These are phyloP conservation scores for Leuciscus waleckii DNA, from an alignment of 2,797 vertebrate species.

Conservation along the genomic window DNA sequence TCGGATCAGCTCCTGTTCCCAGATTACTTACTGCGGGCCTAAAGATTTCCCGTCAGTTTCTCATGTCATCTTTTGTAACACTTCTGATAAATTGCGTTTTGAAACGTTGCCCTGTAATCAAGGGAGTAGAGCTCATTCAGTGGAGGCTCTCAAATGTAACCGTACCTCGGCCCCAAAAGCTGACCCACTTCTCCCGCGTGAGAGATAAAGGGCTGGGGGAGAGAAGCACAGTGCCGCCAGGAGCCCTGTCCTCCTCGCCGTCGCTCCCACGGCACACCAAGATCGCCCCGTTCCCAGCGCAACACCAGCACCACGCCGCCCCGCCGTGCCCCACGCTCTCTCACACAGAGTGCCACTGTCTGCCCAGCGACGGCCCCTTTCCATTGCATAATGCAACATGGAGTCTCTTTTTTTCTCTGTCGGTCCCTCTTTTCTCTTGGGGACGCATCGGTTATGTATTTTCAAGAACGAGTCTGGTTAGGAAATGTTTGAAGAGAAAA, in stretches of 20 bases:
- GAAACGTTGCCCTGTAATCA: conserved; percentile 34
- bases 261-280: conserved; percentile 65
- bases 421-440: not conserved
- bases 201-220: conserved; percentile 55
- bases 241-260: conserved; percentile 59
- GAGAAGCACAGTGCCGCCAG: conserved; percentile 52
- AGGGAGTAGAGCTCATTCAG: conserved; percentile 26
- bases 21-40: not conserved
- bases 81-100: conserved; percentile 38
- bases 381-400: conserved; percentile 5
- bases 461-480: conserved; percentile 28
- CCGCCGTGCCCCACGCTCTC: conserved; percentile 43
- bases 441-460: conserved; percentile 18
- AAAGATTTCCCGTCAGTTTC: conserved; percentile 14
- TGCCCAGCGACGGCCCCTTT: conserved; percentile 44
- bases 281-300: conserved; percentile 63
- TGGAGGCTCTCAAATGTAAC: conserved; percentile 54
- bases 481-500: conserved; percentile 29
- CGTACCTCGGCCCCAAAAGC: conserved; percentile 47
- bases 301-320: conserved; percentile 57
- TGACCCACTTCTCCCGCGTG: conserved; percentile 62
- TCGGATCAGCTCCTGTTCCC: not conserved
- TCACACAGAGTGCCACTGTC: conserved; percentile 59
- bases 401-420: conserved; percentile 9
- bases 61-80: conserved; percentile 24